Base-by-base conservation (phyloP, 2,113 vertebrate species). In the Nothocercus julius region DNA sequence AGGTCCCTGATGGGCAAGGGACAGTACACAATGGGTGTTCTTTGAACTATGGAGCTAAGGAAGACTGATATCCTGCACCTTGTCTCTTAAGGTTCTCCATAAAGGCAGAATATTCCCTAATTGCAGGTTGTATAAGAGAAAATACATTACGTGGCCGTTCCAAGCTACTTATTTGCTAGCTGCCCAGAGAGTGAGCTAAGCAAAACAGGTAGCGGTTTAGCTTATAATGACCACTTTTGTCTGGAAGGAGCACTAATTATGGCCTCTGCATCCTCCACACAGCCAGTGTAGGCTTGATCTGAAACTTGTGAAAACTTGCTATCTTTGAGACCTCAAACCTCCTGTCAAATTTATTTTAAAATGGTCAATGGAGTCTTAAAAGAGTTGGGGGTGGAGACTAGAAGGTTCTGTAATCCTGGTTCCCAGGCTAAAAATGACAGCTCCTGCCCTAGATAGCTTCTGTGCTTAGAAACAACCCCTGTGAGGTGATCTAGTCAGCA, bases 161-260 rank as follows among this genome's bases (percentile, higher is more conserved):
- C 56, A 69, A 87, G 47, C 70, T 82, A 7, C 6, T 56, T 51
- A 45, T 75, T 90, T 94, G 28, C 61, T 90, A n/a, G 40, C 59
- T 93, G 91, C 73, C 86, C 69, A 85, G 89, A 66, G 38, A 86
- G 77, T 67, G 72, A 92, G 62, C 89, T 95, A 61, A 96, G 90
- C 64, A 93, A 82, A 89, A 47, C 92, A 93, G 66, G 81, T 90
- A 82, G 54, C 61, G 64, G 80, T 61, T 86, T 80, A 82, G 74
- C 90, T 95, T 75, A 76, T 64, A 53, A 61, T 63, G 68, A 72
- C 77, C 59, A 28, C 66, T 25, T 95, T 90, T 77, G 78, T 62
- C 81, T 51, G 75, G 56, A 53, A 86, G 58, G 38, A 84, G 44
- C 66, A 13, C 28, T 89, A 84, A 82, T 83, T 86, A 86, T 32